A percentile compares a stretch with the other conserved stretches of the same genome.
These are phyloP conservation scores for Pandemis corylana DNA, from an alignment of 2,888 invertebrate species.

Conservation along the genomic window DNA sequence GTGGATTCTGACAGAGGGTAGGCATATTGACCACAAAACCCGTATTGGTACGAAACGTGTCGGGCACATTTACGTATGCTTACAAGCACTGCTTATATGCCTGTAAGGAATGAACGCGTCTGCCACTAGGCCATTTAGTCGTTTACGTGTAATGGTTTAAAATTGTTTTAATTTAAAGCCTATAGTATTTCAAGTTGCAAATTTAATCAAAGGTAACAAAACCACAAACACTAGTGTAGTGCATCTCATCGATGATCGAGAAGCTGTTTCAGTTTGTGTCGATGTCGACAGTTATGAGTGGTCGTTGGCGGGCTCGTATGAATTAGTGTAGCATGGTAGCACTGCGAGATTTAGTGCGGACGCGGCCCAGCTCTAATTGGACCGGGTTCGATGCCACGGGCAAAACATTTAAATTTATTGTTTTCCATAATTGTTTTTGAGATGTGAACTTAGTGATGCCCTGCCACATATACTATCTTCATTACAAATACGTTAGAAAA, in stretches of 20 bases:
- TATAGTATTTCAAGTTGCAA: conserved; percentile 13
- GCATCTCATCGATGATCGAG: conserved; percentile 69
- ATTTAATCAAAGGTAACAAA: conserved; percentile 24
- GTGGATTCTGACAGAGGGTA: too few relatives aligned
- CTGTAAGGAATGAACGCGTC: too few relatives aligned
- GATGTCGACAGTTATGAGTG: conserved; percentile 71
- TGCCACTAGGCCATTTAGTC: too few relatives aligned
- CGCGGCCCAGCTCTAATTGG: conserved; percentile 78
- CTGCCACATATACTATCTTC: conserved; percentile 64
- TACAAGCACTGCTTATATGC: too few relatives aligned
- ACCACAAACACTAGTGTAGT: conserved; percentile 50
- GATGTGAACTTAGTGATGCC: conserved; percentile 61
- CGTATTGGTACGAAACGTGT: too few relatives aligned
- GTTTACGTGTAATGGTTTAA: too few relatives aligned
- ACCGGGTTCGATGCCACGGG: conserved; percentile 78
- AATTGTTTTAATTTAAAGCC: not conserved
- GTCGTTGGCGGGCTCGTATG: conserved; percentile 75
- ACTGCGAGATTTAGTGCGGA: conserved; percentile 78
- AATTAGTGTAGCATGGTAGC: conserved; percentile 84
- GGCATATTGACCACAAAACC: too few relatives aligned
- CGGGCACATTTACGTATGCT: too few relatives aligned
- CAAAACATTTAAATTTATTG: conserved; percentile 80
- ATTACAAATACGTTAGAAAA: conserved; percentile 54
- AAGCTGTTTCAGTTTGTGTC: conserved; percentile 73
- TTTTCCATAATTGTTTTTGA: conserved; percentile 81